Percentiles rank a stretch among this genome's conserved stretches.
phyloP scores from a whole-genome alignment of 2,888 invertebrate species.

The Bembecia ichneumoniformis region DNA sequence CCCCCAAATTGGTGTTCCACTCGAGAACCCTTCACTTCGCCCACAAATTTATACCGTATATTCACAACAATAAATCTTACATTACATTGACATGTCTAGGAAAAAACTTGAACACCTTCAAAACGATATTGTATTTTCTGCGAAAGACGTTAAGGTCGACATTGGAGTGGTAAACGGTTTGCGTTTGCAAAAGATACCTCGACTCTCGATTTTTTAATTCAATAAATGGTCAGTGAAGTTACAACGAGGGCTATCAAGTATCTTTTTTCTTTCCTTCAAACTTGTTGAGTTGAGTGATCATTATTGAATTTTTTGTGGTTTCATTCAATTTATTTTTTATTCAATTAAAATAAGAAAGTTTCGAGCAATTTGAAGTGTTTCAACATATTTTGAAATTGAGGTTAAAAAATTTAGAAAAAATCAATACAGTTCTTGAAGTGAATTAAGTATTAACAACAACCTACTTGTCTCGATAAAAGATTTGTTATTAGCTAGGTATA shows the following conservation, averaged over 20 bases:
- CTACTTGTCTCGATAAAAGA: no score
- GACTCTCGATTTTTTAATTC: slow-evolving; percentile 28
- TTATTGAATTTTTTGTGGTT: not conserved
- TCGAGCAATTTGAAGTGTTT: no score
- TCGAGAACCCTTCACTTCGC: slow-evolving; percentile 25
- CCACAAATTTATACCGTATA: slow-evolving; percentile 8
- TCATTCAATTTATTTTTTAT: not conserved
- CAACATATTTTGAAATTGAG: no score
- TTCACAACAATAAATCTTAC: not conserved
- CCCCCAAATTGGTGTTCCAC: slow-evolving; percentile 29
- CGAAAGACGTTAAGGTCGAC: slow-evolving; percentile 12
- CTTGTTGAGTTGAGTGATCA: not conserved
- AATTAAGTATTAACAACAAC: no score
- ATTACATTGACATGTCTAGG: not conserved
- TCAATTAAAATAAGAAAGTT: not conserved
- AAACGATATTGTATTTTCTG: not conserved
- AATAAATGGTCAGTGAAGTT: slow-evolving; percentile 36
- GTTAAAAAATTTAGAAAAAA: no score
- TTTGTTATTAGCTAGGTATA: no score
- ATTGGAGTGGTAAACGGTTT: slow-evolving; percentile 16
- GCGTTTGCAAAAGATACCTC: slow-evolving; percentile 16
- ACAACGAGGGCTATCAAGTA: slow-evolving; percentile 10
- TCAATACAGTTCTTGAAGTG: no score
- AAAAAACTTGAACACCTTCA: not conserved
- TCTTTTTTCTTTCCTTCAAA: slow-evolving; percentile 1